These are phyloP conservation scores for Ciconia stormi DNA, from an alignment of 2,113 vertebrate species.

Conservation along the genomic window DNA sequence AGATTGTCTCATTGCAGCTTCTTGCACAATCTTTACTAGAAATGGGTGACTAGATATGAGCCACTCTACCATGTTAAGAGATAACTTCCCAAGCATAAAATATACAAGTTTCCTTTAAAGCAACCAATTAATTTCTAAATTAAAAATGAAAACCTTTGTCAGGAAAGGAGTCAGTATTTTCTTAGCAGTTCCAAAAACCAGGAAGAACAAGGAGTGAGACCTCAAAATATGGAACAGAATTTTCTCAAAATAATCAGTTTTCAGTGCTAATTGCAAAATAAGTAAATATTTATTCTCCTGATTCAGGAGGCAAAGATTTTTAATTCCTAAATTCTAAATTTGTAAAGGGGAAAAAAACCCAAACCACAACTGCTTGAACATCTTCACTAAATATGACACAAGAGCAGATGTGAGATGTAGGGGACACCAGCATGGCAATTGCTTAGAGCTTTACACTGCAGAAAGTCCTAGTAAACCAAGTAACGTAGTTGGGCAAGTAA, in stretches of 20 bases:
- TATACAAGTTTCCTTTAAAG: not conserved
- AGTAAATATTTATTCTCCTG: not conserved
- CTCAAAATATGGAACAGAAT: not conserved
- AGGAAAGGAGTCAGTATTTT: not conserved
- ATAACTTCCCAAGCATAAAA: not conserved
- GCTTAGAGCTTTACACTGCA: not conserved
- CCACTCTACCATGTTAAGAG: not conserved
- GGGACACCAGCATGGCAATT: not conserved
- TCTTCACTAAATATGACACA: not conserved
- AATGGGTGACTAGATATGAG: not conserved
- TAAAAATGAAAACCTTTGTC: not conserved
- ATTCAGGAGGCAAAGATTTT: not conserved
- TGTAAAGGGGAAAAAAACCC: not conserved
- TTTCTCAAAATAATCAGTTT: not conserved
- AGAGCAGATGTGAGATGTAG: not conserved
- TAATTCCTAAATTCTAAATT: not conserved
- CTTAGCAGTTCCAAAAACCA: not conserved
- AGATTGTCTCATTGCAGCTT: not conserved
- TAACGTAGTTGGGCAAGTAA: not conserved
- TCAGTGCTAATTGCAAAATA: not conserved
- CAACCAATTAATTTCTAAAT: not conserved
- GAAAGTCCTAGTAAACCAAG: not conserved
- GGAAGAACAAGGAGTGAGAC: not conserved
- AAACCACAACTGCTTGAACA: not conserved
- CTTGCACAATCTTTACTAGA: not conserved